Evolutionary conservation across 2,113 vertebrate species (phyloP), one percentile per base, ranked within the genome.

Genomic region (Eulemur rufifrons): DNA sequence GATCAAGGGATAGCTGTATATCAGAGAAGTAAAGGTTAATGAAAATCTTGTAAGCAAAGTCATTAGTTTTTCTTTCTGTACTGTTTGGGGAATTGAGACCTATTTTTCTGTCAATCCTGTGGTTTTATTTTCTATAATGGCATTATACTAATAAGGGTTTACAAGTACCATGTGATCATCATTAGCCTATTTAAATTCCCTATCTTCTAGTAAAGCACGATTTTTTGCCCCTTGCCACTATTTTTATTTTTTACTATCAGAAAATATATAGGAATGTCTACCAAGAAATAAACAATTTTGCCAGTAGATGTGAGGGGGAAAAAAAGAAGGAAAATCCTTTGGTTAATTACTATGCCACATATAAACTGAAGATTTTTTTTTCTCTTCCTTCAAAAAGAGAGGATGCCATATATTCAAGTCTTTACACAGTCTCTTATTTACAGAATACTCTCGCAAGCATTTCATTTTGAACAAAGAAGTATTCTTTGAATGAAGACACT

Each of bases 391-490:
- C 21, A 2, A 81, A 61, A 87, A 86, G 64, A 88, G 25, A 45
- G 18, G 23, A 0, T 83, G n/a, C 29, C 69, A 74, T 42, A 54
- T 61, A 61, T 47, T 95, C 17, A 71, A 66, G 37, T 68, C 61
- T 20, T 86, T n/a, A 47, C 25, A 68, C 25, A 54, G 39, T 87
- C 63, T 95, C 34, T 95, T 74, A 90, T 81, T 97, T 83, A 96
- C 20, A 94, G 61, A 86, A 29, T 63, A 89, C 15, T 61, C 47
- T 77, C 37, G 61, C 3, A 73, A 71, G 50, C 25, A 69, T 61
- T 96, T 89, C 52, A 91, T 77, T 93, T 63, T 89, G 14, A 88
- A 97, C 86, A 97, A 97, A 94, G 85, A 90, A 52, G 63, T 37
- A 88, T 50, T 97, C 77, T 95, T 95, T 84, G 39, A 82, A 92